These are phyloP conservation scores for Rutilus rutilus DNA, from an alignment of 2,113 vertebrate species.

Conservation along the genomic window DNA sequence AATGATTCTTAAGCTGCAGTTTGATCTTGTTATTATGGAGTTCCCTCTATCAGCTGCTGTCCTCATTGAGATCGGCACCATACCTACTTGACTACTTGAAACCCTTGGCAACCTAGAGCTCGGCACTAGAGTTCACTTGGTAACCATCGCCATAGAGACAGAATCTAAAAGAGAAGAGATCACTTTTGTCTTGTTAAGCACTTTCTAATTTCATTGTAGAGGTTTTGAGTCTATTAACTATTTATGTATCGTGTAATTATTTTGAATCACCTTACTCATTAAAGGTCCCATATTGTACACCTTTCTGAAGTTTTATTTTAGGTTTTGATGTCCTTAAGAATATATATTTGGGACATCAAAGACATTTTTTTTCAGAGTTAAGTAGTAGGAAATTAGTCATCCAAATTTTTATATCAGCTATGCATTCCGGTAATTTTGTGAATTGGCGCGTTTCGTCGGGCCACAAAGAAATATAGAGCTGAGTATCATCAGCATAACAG, in stretches of 20 bases:
- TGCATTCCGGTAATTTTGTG: no score
- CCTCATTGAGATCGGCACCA: neutral
- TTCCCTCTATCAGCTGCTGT: neutral
- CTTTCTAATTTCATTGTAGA: neutral
- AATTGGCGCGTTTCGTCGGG: no score
- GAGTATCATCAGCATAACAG: no score
- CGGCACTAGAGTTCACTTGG: constrained; percentile 54
- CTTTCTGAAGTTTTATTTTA: no score
- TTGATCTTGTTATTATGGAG: neutral
- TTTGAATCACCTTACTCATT: neutral
- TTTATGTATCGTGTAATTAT: neutral
- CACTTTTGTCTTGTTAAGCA: constrained; percentile 12
- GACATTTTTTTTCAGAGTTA: no score
- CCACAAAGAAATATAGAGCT: no score
- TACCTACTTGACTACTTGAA: constrained; percentile 32
- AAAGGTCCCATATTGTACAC: no score
- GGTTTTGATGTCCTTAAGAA: no score
- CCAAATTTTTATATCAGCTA: no score
- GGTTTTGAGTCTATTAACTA: neutral
- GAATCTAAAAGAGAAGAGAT: constrained; percentile 29
- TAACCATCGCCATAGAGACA: constrained; percentile 46
- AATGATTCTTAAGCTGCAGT: neutral
- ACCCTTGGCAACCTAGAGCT: constrained; percentile 53
- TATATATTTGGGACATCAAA: no score
- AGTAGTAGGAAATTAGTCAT: no score